These are phyloP conservation scores for Pitangus sulphuratus DNA, from an alignment of 2,797 vertebrate genomes.

Conservation along the genomic window DNA sequence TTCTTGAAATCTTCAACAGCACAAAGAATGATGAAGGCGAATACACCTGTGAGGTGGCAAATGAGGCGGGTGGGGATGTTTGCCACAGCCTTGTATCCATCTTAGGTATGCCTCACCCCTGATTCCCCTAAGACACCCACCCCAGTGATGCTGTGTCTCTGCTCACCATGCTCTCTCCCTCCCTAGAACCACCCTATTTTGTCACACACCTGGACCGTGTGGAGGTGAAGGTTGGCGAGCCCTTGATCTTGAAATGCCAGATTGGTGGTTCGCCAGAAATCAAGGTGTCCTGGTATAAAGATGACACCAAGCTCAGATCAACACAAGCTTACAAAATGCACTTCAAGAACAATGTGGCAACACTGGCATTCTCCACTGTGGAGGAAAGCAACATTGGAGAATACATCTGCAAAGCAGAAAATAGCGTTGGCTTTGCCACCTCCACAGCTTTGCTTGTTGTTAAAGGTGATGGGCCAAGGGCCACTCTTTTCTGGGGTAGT, in stretches of 20 bases:
- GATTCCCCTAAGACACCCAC: background rate
- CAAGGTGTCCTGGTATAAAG: constrained; percentile 93
- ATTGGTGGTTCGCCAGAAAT: constrained; percentile 93
- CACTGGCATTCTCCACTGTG: constrained; percentile 83
- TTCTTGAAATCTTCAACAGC: constrained; percentile 88
- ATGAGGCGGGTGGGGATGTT: constrained; percentile 88
- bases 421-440: constrained; percentile 85
- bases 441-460: constrained; percentile 86
- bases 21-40: constrained; percentile 86
- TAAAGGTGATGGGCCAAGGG: constrained; percentile 81
- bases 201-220: constrained; percentile 83
- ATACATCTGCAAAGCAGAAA: constrained; percentile 94
- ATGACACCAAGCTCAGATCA: constrained; percentile 88
- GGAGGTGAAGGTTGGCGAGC: constrained; percentile 85
- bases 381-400: constrained; percentile 87
- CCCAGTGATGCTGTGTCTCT: background rate
- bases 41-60: constrained; percentile 90
- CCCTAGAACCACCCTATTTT: constrained; percentile 91
- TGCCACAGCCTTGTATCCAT: constrained; percentile 87
- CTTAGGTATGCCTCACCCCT: constrained; percentile 81
- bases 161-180: constrained; percentile 42
- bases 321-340: constrained; percentile 85
- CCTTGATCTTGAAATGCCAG: constrained; percentile 87
- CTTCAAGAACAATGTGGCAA: constrained; percentile 87
- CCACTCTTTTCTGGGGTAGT: background rate